Evolutionary conservation across 2,113 vertebrate genomes (phyloP).

Genomic region (Sterna hirundo): DNA sequence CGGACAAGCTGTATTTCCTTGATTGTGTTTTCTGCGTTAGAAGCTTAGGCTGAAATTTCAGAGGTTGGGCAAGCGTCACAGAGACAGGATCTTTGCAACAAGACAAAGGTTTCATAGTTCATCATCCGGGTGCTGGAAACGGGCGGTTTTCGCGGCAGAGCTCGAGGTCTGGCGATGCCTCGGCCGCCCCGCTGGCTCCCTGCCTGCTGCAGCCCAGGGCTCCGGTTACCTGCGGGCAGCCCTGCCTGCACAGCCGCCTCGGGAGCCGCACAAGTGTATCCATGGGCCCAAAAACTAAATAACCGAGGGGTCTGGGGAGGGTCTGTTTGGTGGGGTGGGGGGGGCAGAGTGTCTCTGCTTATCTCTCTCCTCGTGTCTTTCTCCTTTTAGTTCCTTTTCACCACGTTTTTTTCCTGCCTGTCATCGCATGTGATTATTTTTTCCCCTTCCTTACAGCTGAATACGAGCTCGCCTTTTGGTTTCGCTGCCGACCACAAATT

Average conservation of each 20-base stretch:
- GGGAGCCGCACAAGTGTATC: not conserved
- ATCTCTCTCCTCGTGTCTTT: fast-evolving
- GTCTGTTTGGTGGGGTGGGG: fast-evolving
- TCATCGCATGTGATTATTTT: not conserved
- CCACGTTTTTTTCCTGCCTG: not conserved
- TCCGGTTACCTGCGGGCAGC: not conserved
- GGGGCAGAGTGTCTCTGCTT: not conserved
- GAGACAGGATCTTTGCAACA: fast-evolving
- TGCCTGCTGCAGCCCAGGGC: not conserved
- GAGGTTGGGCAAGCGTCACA: not conserved
- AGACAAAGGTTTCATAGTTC: not conserved
- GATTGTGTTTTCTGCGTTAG: fast-evolving
- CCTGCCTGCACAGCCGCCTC: fast-evolving
- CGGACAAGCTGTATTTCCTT: fast-evolving
- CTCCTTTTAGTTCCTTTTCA: not conserved
- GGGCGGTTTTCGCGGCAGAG: not conserved
- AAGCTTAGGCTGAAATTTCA: not conserved
- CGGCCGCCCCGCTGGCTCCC: not conserved
- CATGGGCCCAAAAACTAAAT: not conserved
- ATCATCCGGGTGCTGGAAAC: fast-evolving
- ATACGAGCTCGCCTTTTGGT: fast-evolving
- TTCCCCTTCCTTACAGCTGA: not conserved
- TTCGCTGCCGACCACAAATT: fast-evolving
- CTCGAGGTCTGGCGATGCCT: not conserved
- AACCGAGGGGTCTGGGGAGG: fast-evolving